phyloP scores from a whole-genome alignment of 2,113 vertebrate genomes.

The Xiphophorus hellerii region DNA sequence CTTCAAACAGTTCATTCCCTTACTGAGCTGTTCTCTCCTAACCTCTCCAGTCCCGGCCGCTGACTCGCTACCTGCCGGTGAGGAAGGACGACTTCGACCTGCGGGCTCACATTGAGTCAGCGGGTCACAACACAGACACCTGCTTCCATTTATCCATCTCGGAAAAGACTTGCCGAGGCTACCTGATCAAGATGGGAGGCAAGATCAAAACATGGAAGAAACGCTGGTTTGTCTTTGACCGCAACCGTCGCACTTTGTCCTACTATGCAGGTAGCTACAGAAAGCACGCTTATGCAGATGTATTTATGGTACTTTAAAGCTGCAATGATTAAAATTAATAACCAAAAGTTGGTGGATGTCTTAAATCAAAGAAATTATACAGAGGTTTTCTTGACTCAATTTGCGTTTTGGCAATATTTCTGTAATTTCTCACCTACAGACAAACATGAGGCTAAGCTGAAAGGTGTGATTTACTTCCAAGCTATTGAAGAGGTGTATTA shows the following conservation, averaged over 20 bases:
- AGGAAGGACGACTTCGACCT: conserved; percentile 95
- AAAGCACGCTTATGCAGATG: background rate
- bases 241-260: conserved; percentile 92
- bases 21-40: background rate
- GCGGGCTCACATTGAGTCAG: conserved; percentile 90
- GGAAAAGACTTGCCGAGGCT: conserved; percentile 96
- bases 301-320: background rate
- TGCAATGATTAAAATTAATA: background rate
- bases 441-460: conserved; percentile 97
- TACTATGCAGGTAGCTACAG: conserved; percentile 87
- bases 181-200: conserved; percentile 97
- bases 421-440: conserved; percentile 78
- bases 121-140: conserved; percentile 91
- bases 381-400: too few species aligned
- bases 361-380: background rate
- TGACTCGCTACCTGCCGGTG: conserved; percentile 94
- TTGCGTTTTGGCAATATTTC: background rate
- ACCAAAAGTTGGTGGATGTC: background rate
- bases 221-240: conserved; percentile 96
- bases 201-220: conserved; percentile 99
- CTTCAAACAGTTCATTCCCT: background rate
- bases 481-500: conserved; percentile 99
- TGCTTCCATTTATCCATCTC: conserved; percentile 93
- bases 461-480: conserved; percentile 99
- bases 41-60: conserved; percentile 85